These are phyloP conservation scores for Escarpia spicata DNA, from an alignment of 2,888 invertebrate species.

Conservation along the genomic window DNA sequence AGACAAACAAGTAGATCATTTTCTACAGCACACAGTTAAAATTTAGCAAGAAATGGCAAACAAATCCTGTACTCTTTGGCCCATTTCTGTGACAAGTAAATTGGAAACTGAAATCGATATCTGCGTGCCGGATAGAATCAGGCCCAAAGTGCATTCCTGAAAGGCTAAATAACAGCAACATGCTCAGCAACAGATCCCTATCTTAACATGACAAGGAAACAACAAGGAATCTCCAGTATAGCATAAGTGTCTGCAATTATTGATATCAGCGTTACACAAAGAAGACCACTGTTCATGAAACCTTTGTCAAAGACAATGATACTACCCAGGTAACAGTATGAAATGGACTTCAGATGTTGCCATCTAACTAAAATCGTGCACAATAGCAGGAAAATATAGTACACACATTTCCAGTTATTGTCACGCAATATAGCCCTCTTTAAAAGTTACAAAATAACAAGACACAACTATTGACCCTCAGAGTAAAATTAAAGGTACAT, in stretches of 20 bases:
- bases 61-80: not conserved
- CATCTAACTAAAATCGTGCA: no score
- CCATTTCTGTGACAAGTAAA: not conserved
- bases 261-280: not conserved
- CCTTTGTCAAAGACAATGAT: not conserved
- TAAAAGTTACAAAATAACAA: not conserved
- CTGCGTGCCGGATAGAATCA: not conserved
- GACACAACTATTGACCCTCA: not conserved
- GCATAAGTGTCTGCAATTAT: not conserved
- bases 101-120: not conserved
- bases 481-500: not conserved
- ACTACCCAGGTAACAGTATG: no score
- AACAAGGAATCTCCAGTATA: not conserved
- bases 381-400: no score
- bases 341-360: no score
- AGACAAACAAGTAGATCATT: no score
- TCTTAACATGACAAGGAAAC: not conserved
- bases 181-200: not conserved
- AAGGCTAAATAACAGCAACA: not conserved
- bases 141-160: not conserved
- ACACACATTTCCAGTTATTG: no score
- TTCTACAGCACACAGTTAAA: not conserved
- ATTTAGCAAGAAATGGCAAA: not conserved
- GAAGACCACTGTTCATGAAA: not conserved
- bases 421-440: no score